Percentiles rank a stretch among this genome's conserved stretches.
Evolutionary conservation across 2,113 vertebrate species (phyloP).

Genomic region (Donacobius atricapilla): DNA sequence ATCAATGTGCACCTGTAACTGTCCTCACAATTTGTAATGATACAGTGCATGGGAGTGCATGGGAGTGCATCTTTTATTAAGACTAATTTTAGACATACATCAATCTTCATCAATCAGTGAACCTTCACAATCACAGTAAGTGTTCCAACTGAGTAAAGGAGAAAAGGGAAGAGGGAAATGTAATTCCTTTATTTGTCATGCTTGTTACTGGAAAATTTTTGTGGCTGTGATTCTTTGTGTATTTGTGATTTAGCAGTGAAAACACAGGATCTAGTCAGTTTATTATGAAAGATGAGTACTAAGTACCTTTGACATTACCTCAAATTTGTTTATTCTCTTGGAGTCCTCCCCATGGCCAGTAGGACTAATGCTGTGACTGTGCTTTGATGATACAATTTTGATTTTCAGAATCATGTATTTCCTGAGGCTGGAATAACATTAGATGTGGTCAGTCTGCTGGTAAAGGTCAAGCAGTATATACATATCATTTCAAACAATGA

Average conservation of each 20-base stretch:
- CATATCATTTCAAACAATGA: neutral
- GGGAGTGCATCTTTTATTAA: neutral
- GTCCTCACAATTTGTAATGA: neutral
- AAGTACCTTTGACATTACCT: neutral
- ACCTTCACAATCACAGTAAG: neutral
- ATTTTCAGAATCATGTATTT: neutral
- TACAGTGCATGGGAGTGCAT: rapidly evolving
- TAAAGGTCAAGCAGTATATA: neutral
- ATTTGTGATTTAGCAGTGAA: neutral
- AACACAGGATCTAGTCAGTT: neutral
- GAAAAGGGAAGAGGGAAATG: neutral
- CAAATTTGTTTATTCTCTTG: neutral
- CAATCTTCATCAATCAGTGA: neutral
- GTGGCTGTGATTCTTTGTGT: neutral
- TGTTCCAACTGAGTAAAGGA: neutral
- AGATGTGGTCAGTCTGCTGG: neutral
- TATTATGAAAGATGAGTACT: neutral
- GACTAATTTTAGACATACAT: neutral
- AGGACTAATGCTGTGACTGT: neutral
- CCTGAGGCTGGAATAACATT: neutral
- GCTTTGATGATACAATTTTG: neutral
- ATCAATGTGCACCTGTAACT: neutral
- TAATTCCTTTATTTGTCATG: neutral
- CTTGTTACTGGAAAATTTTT: neutral
- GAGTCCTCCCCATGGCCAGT: neutral